phyloP scores from a whole-genome alignment of 1,140 invertebrate species.

The Tetramorium parvispinum region DNA sequence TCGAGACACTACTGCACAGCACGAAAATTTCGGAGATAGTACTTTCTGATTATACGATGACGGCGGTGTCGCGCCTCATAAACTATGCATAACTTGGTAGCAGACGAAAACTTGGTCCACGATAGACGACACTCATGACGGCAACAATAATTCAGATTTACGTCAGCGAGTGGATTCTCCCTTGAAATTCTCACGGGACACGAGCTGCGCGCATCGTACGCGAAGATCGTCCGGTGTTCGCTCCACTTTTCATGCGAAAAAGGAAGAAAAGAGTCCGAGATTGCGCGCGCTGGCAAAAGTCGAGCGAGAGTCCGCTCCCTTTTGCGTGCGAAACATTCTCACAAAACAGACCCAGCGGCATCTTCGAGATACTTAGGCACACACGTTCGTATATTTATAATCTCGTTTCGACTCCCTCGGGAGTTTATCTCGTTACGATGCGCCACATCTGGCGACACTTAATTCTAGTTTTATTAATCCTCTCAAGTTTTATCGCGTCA shows the following conservation, averaged over 20 bases:
- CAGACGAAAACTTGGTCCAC: neutral
- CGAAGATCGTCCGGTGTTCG: conserved; percentile 78
- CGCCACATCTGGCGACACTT: conserved; percentile 38
- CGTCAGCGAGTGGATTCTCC: neutral
- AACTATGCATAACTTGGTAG: neutral
- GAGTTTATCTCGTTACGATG: conserved; percentile 10
- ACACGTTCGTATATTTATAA: conserved; percentile 38
- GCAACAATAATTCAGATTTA: conserved; percentile 60
- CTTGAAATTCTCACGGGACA: conserved; percentile 56
- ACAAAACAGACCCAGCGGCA: conserved; percentile 28
- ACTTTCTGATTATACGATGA: neutral
- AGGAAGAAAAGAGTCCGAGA: conserved; percentile 35
- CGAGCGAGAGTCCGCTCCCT: conserved; percentile 38
- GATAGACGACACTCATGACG: neutral
- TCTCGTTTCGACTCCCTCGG: conserved; percentile 30
- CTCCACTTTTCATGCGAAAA: conserved; percentile 77
- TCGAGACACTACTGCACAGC: neutral
- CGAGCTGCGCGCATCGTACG: conserved; percentile 69
- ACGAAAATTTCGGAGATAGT: conserved; percentile 6
- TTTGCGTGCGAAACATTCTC: conserved; percentile 23
- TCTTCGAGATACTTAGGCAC: conserved; percentile 11
- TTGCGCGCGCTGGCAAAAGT: conserved; percentile 33
- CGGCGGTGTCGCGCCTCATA: neutral
- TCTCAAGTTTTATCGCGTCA: neutral
- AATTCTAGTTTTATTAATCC: conserved; percentile 24